Evolutionary conservation across 1,140 invertebrate species (phyloP).

Genomic region (Hylaeus anthracinus): DNA sequence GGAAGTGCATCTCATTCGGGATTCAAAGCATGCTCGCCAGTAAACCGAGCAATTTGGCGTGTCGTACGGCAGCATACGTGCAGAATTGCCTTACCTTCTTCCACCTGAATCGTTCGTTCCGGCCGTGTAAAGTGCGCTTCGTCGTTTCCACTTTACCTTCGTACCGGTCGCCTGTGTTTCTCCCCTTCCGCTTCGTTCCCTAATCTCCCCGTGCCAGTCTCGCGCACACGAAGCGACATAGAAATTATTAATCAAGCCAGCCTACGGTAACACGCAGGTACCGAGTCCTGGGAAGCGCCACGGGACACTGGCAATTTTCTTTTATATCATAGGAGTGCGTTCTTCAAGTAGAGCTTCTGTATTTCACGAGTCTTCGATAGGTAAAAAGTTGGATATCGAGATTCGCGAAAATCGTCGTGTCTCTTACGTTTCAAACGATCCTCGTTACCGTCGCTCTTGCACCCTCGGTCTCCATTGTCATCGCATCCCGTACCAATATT

Average conservation of each 20-base stretch:
- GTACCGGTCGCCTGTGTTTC: not conserved
- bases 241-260: constrained; percentile 2
- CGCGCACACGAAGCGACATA: not conserved
- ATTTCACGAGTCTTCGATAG: too few relatives aligned
- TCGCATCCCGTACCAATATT: not conserved
- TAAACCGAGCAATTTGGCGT: constrained; percentile 53
- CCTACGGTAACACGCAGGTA: too few relatives aligned
- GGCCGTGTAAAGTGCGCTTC: constrained; percentile 2
- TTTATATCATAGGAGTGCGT: too few relatives aligned
- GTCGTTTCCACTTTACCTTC: constrained; percentile 1
- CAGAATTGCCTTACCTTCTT: constrained; percentile 43
- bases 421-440: too few relatives aligned
- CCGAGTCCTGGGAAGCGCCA: too few relatives aligned
- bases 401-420: too few relatives aligned
- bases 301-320: too few relatives aligned
- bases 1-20: constrained; percentile 31
- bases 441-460: too few relatives aligned
- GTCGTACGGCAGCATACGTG: constrained; percentile 32
- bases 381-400: too few relatives aligned
- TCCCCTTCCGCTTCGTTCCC: not conserved
- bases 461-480: too few relatives aligned
- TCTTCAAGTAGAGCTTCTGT: too few relatives aligned
- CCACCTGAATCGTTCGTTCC: constrained; percentile 18
- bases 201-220: not conserved
- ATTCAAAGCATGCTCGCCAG: constrained; percentile 48